Conservation (phyloP, 2,888 invertebrate species). For the Dolichomitus sp. region DNA sequence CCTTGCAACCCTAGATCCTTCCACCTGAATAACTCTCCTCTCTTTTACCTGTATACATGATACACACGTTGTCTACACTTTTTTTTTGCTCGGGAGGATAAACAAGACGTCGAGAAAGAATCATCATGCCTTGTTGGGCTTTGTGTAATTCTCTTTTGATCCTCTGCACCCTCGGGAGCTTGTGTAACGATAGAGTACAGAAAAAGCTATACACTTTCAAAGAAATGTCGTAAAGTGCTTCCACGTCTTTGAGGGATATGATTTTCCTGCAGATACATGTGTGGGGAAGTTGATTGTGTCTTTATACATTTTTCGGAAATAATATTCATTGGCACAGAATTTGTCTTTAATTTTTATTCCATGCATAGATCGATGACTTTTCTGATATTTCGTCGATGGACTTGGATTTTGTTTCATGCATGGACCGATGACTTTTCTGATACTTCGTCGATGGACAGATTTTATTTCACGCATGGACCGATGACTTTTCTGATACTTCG, state of each 20-base stretch:
- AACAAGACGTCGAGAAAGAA: neutral
- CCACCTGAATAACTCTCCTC: constrained; percentile 8
- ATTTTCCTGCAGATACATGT: no score
- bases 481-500: no score
- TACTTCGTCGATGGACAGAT: no score
- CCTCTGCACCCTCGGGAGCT: neutral
- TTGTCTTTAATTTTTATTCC: neutral
- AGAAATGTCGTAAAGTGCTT: neutral
- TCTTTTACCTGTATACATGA: neutral
- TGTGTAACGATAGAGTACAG: no score
- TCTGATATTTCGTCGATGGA: no score
- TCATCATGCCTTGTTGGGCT: neutral
- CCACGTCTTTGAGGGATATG: no score
- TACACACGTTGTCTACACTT: neutral
- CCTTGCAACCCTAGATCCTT: neutral
- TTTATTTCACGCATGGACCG: no score
- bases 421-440: no score
- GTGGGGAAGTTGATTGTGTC: neutral
- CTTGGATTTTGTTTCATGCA: no score
- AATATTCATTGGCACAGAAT: neutral
- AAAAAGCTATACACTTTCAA: neutral
- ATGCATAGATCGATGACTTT: no score
- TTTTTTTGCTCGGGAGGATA: neutral
- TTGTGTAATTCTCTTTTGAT: neutral
- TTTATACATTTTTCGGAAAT: no score